A percentile compares a stretch with the other conserved stretches of the same genome.
These are phyloP conservation scores for Platerodrilus igneus DNA, from an alignment of 2,888 invertebrate genomes.

Conservation along the genomic window DNA sequence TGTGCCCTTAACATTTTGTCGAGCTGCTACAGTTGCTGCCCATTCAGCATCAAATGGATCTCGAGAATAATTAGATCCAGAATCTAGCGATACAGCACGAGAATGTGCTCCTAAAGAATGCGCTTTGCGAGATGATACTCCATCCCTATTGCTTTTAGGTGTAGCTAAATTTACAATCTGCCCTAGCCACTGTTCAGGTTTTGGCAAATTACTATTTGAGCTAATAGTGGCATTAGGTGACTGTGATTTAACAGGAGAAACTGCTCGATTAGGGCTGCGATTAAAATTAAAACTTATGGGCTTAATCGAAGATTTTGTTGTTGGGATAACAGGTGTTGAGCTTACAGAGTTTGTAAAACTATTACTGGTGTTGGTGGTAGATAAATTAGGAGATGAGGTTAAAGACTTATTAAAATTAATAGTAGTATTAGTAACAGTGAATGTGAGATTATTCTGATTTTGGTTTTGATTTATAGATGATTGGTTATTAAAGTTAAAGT, in stretches of 20 bases:
- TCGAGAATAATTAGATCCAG: slow-evolving; percentile 35
- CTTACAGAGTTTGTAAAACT: slow-evolving; percentile 19
- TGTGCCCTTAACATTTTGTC: slow-evolving; percentile 53
- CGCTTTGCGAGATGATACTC: slow-evolving; percentile 52
- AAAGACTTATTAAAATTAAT: slow-evolving; percentile 39
- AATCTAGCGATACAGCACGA: slow-evolving; percentile 56
- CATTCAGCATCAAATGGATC: slow-evolving; percentile 85
- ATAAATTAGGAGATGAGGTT: slow-evolving; percentile 31
- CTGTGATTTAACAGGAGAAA: slow-evolving; percentile 21
- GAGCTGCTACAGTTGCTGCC: slow-evolving; percentile 64
- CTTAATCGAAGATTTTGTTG: slow-evolving; percentile 28
- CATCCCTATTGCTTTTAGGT: slow-evolving; percentile 38
- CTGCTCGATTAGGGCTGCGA: slow-evolving; percentile 29
- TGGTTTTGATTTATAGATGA: slow-evolving; percentile 51
- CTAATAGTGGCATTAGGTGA: slow-evolving; percentile 30
- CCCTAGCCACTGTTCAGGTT: slow-evolving; percentile 80
- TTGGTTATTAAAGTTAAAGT: slow-evolving; percentile 56
- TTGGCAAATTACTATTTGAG: slow-evolving; percentile 54
- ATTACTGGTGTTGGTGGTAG: slow-evolving; percentile 29
- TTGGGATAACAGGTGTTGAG: slow-evolving; percentile 34
- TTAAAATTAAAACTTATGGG: slow-evolving; percentile 37
- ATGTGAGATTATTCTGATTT: slow-evolving; percentile 52
- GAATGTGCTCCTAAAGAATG: slow-evolving; percentile 50
- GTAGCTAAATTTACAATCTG: slow-evolving; percentile 62
- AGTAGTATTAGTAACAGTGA: slow-evolving; percentile 42